Conservation (phyloP, 2,113 vertebrate genomes). For the Pycnonotus jocosus region DNA sequence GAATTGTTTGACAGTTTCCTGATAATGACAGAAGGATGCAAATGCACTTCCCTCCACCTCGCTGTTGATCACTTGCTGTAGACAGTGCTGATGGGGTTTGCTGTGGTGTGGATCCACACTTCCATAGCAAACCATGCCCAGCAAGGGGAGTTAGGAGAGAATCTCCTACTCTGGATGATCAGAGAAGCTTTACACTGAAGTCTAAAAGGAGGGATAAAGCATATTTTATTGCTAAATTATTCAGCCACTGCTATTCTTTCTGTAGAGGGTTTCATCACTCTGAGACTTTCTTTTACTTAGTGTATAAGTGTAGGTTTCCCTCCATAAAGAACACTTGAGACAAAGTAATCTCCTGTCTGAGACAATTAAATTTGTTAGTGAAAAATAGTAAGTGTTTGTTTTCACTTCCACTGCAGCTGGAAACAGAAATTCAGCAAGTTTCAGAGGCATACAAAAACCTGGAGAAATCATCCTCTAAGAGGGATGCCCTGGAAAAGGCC, state of each 20-base stretch:
- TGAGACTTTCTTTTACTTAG: not conserved
- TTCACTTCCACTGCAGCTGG: constrained; percentile 76
- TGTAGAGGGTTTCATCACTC: not conserved
- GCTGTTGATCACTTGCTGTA: not conserved
- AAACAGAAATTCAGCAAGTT: constrained; percentile 95
- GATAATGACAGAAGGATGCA: not conserved
- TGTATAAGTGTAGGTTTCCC: not conserved
- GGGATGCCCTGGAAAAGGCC: constrained; percentile 93
- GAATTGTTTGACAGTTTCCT: constrained; percentile 10
- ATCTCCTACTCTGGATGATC: not conserved
- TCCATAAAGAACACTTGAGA: not conserved
- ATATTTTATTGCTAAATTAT: not conserved
- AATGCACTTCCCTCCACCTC: not conserved
- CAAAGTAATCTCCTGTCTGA: not conserved
- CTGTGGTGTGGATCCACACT: not conserved
- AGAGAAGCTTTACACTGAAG: not conserved
- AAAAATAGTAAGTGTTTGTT: not conserved
- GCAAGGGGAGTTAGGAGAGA: not conserved
- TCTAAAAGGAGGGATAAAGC: not conserved
- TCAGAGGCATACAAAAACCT: constrained; percentile 97
- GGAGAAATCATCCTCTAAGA: constrained; percentile 93
- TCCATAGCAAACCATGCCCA: not conserved
- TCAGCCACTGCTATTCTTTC: not conserved
- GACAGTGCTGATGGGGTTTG: not conserved
- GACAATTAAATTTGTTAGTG: not conserved